A percentile compares a stretch with the other conserved stretches of the same genome.
Evolutionary conservation across 2,113 vertebrate species (phyloP).

Genomic region (Melanerpes aurifrons): DNA sequence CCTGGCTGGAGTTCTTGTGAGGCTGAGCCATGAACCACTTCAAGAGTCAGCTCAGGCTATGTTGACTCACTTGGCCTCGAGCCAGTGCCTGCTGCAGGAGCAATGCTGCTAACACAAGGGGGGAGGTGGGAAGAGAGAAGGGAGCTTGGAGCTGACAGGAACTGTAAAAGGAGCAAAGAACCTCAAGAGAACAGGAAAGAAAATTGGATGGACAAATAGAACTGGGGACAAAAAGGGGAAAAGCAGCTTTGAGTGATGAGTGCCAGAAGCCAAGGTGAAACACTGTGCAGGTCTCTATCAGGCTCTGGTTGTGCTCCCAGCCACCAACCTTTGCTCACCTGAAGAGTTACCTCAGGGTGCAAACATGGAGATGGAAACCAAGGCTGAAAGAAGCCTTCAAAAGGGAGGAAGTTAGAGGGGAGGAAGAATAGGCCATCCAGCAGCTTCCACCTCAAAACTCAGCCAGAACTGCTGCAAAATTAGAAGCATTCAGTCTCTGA

Average conservation of each 20-base stretch:
- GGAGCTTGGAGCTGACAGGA: background rate
- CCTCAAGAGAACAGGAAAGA: background rate
- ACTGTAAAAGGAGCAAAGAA: background rate
- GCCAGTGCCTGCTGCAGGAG: background rate
- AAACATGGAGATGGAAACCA: background rate
- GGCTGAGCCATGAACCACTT: background rate
- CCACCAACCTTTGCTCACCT: background rate
- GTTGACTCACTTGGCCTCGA: background rate
- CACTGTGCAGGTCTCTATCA: background rate
- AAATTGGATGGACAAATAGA: background rate
- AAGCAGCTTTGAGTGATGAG: background rate
- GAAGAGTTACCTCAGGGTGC: background rate
- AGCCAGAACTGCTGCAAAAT: background rate
- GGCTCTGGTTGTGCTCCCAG: background rate
- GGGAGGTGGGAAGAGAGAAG: background rate
- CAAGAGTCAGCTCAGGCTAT: background rate
- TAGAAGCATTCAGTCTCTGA: background rate
- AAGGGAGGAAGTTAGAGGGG: background rate
- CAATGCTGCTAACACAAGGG: fast-evolving
- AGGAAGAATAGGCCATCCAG: background rate
- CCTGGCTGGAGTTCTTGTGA: background rate
- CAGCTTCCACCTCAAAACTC: background rate
- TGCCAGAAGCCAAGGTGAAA: background rate
- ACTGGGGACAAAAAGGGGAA: too few species aligned
- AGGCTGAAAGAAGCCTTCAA: background rate